A percentile compares a stretch with the other conserved stretches of the same genome.
These are phyloP conservation scores for Chaetogeoica ovagalla DNA, from an alignment of 2,888 invertebrate genomes.

Conservation along the genomic window DNA sequence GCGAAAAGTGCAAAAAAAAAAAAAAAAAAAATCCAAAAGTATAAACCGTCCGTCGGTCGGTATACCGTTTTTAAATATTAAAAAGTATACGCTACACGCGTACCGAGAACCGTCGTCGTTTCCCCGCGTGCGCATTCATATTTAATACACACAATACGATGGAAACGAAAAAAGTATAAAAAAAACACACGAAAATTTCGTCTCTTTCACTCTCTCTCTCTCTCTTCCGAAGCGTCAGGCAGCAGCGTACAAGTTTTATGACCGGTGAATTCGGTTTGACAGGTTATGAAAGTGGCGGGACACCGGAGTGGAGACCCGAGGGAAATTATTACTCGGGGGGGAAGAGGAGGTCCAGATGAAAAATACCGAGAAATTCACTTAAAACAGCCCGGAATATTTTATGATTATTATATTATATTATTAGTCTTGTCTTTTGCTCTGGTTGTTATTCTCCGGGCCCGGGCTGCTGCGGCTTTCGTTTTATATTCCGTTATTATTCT, in stretches of 20 bases:
- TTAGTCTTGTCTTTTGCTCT: constrained; percentile 32
- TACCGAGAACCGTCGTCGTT: constrained; percentile 12
- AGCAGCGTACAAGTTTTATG: constrained; percentile 41
- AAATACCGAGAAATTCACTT: constrained; percentile 51
- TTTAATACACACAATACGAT: constrained; percentile 17
- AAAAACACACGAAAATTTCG: constrained; percentile 8
- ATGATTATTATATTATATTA: constrained; percentile 50
- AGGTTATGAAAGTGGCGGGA: constrained; percentile 38
- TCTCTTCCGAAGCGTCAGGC: constrained; percentile 11
- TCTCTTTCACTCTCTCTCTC: not conserved
- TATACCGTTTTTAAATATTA: constrained; percentile 42
- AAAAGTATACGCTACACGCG: constrained; percentile 32
- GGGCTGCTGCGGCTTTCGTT: too few species aligned
- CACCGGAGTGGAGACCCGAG: constrained; percentile 34
- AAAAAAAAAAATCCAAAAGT: constrained; percentile 24
- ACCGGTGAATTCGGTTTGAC: constrained; percentile 46
- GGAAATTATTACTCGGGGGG: constrained; percentile 23
- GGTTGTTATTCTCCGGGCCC: constrained; percentile 32
- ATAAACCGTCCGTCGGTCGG: constrained; percentile 24
- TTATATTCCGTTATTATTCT: not conserved
- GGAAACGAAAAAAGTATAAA: not conserved
- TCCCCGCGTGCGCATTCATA: constrained; percentile 34
- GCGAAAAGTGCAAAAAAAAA: not conserved
- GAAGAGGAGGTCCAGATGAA: constrained; percentile 40
- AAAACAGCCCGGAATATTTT: constrained; percentile 50